Base-by-base conservation (phyloP, 92 coral and sea anemone genomes). In the Ricordea florida region DNA sequence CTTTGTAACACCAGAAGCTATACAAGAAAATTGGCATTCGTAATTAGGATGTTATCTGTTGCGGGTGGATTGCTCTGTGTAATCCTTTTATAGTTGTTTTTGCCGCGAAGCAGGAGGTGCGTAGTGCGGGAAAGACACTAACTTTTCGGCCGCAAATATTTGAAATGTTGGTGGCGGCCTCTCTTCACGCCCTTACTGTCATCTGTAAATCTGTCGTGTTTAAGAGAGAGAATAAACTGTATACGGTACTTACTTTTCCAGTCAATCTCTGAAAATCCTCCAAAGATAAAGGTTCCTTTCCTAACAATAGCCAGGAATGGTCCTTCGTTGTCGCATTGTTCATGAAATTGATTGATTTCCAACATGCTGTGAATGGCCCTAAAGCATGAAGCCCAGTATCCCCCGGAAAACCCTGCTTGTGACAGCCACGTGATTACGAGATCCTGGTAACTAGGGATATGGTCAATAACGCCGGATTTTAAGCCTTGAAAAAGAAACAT, bases 331-430 rank as follows among this genome's bases (percentile, higher is more conserved):
- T 57, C 67, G 23, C 89, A 84, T n/a, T 62, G 69, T 1, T 28
- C 6, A 23, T 47, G 80, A 10, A 84, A 78, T 8, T 3, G 16
- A 2, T 16, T 6, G 9, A 32, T 73, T 29, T 52, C 9, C 89
- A 85, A 84, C 8, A 85, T 85, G 21, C 78, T 37, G 3, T 11
- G 42, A 11, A 62, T 24, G 0, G 69, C 69, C 26, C 84, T 69
- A 20, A 43, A 84, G 62, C 89, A 84, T 34, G 85, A 80, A 21
- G 43, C 52, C 85, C 85, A 84, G 60, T 69, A 78, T 51, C 45
- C 58, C 17, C 53, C 49, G 49, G 80, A 36, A 33, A 69, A 78
- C 28, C 68, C 85, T n/a, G 73, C 45, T 5, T 27, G 31, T 6
- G 74, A 59, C 2, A 78, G n/a, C 71, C 40, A 32, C 6, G 11